Base-by-base conservation (phyloP, 2,113 vertebrate genomes). In the Aptenodytes patagonicus region DNA sequence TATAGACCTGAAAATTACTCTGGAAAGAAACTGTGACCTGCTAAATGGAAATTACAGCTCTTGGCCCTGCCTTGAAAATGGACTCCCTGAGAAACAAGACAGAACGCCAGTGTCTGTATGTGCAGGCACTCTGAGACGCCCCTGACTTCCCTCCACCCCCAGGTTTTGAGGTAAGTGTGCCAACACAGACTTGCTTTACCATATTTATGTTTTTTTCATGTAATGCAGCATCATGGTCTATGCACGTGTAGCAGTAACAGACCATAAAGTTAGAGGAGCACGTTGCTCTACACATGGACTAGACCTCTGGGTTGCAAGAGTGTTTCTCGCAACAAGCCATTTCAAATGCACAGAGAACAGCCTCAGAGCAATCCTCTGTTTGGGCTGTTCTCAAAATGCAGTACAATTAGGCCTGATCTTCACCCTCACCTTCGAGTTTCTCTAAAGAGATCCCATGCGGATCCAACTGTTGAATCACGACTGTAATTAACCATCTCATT, bases 41-140 rank as follows among this genome's bases (percentile, higher is more conserved):
- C 52, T 83, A 88, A 94, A 94, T 82, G 62, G 76, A 90, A 94
- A 92, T 66, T 83, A 77, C 64, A 91, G 69, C 55, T 95, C 58
- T 91, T 93, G 80, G 73, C 38, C 38, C 49, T 83, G 42, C 14
- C 36, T 80, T 71, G 36, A 69, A 90, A 69, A 80, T 42, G 34
- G 62, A 40, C 36, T 91, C 2, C 1, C 21, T 49, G 40, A 86
- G 79, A 84, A 94, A 91, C 18, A 46, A 62, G 77, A 60, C 51
- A 79, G 42, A 90, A 84, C 3, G 9, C 3, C 75, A 57, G 20
- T 58, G 60, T 70, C 54, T 76, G 25, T 62, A 42, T 44, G 36
- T 32, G n/a, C n/a, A 70, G 79, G 51, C 34, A 62, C 18, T 58
- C 32, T 6, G 16, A 84, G 52, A 44, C 16, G 61, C 22, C 21